Evolutionary conservation across 2,888 invertebrate species (phyloP), one percentile per base, ranked within the genome.

Genomic region (Thymelicus acteon): DNA sequence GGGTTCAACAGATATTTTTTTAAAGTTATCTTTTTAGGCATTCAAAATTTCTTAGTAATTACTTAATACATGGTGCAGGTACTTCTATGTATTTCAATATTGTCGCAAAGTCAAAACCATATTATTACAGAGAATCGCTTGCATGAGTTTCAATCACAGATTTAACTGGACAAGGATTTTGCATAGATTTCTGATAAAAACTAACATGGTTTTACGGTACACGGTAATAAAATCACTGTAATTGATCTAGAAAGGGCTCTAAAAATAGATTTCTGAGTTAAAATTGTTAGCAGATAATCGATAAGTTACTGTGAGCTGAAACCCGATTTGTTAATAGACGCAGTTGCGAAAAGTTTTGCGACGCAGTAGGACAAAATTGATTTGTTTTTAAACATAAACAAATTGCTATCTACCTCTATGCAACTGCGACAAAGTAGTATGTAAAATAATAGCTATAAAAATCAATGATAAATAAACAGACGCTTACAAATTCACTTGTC

Each of bases 151-250:
- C 63, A 62, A 58, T 58, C 63, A 63, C 63, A 58, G 63, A 63
- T 48, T 58, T 62, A 58, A 60, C 58, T 49, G 44, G 67, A 64
- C 70, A 60, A 70, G 63, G 47, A 69, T 63, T 69, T 63, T 63
- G 69, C 63, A 69, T 69, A 70, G 64, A 64, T 70, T 60, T 58
- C 70, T 49, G 70, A 70, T 70, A 64, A 70, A 70, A 70, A 70
- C 60, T 63, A 64, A 64, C 70, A 70, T 60, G 70, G 48, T 47
- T 49, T 70, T 64, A 63, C 57, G 60, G 49, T 60, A 58, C 60
- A 57, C 64, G 63, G 60, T 64, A 58, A 24, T 64, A 64, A 69
- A 63, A 64, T 70, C 70, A 24, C 58, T 60, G 60, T 60, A 60
- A 52, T 19, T 60, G 60, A 70, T 70, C 64, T 70, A 64, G 64